These are phyloP conservation scores for Melinopterus prodromus DNA, from an alignment of 2,888 invertebrate species.

Conservation along the genomic window DNA sequence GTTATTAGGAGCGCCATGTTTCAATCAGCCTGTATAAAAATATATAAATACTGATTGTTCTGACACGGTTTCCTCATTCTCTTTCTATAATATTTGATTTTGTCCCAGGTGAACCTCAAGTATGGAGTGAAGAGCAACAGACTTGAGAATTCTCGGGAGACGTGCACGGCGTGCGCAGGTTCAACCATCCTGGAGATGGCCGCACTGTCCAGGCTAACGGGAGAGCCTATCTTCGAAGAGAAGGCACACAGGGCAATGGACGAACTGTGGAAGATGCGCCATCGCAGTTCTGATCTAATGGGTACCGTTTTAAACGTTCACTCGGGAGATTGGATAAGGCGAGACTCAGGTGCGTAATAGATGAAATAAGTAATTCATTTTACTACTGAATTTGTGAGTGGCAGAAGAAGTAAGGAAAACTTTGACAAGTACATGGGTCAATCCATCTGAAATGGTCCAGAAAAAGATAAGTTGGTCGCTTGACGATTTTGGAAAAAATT, in stretches of 20 bases:
- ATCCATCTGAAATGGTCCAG: too few species aligned
- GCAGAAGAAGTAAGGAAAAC: too few species aligned
- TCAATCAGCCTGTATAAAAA: not conserved
- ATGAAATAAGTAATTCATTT: not conserved
- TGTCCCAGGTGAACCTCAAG: constrained; percentile 75
- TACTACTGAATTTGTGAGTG: too few species aligned
- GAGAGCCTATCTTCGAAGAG: constrained; percentile 90
- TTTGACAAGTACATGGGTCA: too few species aligned
- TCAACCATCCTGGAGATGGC: constrained; percentile 98
- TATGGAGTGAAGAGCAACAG: constrained; percentile 82
- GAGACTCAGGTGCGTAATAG: constrained; percentile 71
- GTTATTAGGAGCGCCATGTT: not conserved
- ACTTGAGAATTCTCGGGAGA: constrained; percentile 81
- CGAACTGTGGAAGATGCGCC: constrained; percentile 92
- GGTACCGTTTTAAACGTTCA: constrained; percentile 98
- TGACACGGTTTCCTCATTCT: not conserved
- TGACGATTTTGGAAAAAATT: too few species aligned
- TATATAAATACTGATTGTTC: constrained; percentile 11
- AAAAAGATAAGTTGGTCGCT: too few species aligned
- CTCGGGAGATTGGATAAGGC: constrained; percentile 96
- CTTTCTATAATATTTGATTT: constrained; percentile 39
- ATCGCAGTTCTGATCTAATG: constrained; percentile 91
- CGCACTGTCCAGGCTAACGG: constrained; percentile 90
- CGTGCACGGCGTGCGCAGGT: constrained; percentile 98
- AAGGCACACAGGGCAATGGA: constrained; percentile 98